Percentiles rank a stretch among this genome's conserved stretches.
Evolutionary conservation across 2,113 vertebrate species (phyloP).

Genomic region (Azemiops feae): DNA sequence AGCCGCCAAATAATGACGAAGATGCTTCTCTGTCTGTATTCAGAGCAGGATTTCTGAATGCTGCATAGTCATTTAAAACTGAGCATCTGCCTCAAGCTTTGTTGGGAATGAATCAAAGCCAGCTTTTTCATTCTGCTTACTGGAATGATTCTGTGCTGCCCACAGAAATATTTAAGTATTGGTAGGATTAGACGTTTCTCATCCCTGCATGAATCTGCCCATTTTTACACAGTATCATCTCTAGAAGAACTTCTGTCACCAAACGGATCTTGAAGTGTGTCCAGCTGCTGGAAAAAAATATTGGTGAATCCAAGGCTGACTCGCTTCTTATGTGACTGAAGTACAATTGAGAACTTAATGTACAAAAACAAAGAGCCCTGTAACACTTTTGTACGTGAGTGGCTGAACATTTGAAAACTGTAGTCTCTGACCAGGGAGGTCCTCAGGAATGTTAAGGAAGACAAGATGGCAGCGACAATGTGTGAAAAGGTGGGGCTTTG

Average conservation of each 20-base stretch:
- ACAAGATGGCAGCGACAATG: background rate
- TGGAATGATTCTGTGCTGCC: constrained; percentile 59
- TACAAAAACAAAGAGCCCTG: background rate
- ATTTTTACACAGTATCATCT: constrained; percentile 56
- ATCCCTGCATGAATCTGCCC: background rate
- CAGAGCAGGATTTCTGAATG: constrained; percentile 61
- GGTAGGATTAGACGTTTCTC: constrained; percentile 19
- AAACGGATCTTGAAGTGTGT: background rate
- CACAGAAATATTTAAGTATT: constrained; percentile 63
- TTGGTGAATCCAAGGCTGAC: background rate
- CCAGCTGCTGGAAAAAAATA: background rate
- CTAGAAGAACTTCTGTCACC: constrained; percentile 4
- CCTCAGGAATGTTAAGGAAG: constrained; percentile 15
- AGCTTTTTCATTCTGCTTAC: constrained; percentile 49
- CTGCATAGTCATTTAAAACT: constrained; percentile 58
- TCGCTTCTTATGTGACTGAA: background rate
- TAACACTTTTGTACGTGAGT: background rate
- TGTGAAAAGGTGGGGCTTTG: background rate
- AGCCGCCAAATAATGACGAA: background rate
- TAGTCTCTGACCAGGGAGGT: constrained; percentile 71
- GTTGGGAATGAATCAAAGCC: constrained; percentile 47
- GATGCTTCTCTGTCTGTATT: constrained; percentile 19
- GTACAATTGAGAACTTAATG: background rate
- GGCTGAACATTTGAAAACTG: background rate
- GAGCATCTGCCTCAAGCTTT: constrained; percentile 51